Evolutionary conservation across 2,113 vertebrate genomes (phyloP).

Genomic region (Micronisus gabar): DNA sequence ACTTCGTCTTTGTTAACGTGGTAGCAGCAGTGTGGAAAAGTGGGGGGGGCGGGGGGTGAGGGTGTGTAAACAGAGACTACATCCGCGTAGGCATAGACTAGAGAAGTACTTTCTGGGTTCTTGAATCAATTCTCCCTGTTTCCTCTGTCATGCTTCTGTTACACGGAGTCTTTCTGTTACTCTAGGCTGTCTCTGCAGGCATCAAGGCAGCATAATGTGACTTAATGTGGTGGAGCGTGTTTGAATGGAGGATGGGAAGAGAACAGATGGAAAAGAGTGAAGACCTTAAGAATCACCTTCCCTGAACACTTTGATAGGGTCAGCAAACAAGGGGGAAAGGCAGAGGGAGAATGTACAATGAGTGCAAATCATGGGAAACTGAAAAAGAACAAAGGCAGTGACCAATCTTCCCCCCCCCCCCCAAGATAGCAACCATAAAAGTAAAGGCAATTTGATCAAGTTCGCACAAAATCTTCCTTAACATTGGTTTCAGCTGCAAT

Average conservation of each 20-base stretch:
- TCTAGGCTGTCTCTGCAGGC: not conserved
- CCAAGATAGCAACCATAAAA: not conserved
- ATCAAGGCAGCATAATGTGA: not conserved
- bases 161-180: not conserved
- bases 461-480: not conserved
- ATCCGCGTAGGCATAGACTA: not conserved
- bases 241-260: not conserved
- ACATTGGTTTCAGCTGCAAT: not conserved
- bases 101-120: not conserved
- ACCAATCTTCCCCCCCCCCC: not conserved
- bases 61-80: not conserved
- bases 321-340: not conserved
- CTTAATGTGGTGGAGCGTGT: not conserved
- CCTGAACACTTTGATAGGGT: not conserved
- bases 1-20: not conserved
- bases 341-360: not conserved
- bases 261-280: not conserved
- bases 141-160: not conserved
- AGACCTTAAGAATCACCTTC: not conserved
- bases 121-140: not conserved
- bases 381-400: not conserved
- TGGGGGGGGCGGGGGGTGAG: accelerated
- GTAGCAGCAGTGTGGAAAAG: not conserved
- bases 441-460: not conserved
- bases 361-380: not conserved